phyloP scores from a whole-genome alignment of 2,797 vertebrate genomes.

The Sparidentex hasta region DNA sequence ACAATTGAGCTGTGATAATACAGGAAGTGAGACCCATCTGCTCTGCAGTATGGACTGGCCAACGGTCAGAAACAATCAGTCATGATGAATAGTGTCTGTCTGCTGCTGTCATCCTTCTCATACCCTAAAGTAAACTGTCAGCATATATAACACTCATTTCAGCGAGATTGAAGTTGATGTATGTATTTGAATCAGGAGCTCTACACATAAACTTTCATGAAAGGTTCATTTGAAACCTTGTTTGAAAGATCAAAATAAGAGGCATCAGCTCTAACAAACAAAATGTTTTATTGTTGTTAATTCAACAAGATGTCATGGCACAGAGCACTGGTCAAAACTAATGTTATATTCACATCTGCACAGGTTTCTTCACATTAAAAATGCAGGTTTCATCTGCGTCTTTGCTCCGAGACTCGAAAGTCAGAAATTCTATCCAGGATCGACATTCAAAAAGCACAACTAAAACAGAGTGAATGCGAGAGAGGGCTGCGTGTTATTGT shows the following conservation, averaged over 20 bases:
- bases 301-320: conserved; percentile 36
- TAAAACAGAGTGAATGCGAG: not conserved
- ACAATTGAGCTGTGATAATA: conserved; percentile 20
- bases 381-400: conserved; percentile 8
- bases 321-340: conserved; percentile 50
- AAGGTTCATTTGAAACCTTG: not conserved
- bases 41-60: not conserved
- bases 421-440: conserved; percentile 14
- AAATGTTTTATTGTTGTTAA: conserved; percentile 73
- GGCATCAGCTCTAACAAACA: conserved; percentile 38
- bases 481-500: conserved; percentile 31
- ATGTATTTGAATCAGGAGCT: not conserved
- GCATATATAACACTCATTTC: conserved; percentile 24
- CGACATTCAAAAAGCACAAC: not conserved
- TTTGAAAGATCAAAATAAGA: conserved; percentile 14
- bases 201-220: not conserved
- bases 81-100: conserved; percentile 36
- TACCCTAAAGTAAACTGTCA: conserved; percentile 42
- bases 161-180: conserved; percentile 12
- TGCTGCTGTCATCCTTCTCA: conserved; percentile 25
- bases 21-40: conserved; percentile 50
- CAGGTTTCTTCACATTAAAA: not conserved
- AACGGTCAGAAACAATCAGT: conserved; percentile 34
- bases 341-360: conserved; percentile 55
- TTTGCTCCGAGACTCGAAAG: conserved; percentile 23